Base-by-base conservation (phyloP, 2,113 vertebrate genomes). In the Tachuris rubrigastra region DNA sequence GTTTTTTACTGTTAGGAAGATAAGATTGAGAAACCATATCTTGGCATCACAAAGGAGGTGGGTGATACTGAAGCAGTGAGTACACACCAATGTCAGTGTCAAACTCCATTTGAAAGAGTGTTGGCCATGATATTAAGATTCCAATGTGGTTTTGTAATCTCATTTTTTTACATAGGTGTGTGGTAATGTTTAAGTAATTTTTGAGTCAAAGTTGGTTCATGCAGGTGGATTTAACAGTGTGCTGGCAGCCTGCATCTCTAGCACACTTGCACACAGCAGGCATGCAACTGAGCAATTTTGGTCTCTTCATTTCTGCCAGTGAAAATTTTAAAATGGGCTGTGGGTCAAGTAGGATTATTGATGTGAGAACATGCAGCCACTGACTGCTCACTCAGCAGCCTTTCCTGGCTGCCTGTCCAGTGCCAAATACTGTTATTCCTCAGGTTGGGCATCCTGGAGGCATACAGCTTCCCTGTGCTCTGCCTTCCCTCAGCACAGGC, bases 341-440 rank as follows among this genome's bases (percentile, higher is more conserved):
- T 56, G 76, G 56, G 60, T 95, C 72, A 71, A 50, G 68, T n/a
- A 56, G 83, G 75, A 56, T 96, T 95, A 84, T 63, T 90, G 75
- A 24, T 66, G 58, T 67, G 85, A 74, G 67, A 95, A 44, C 67
- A 92, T 35, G 74, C 37, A 8, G 37, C 49, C 3, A 14, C 59
- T 90, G 80, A 73, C 76, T 94, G 93, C 68, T 94, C 35, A 0
- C 22, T 90, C 56, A 59, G 33, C 71, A 84, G 63, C 63, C 28
- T 42, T 59, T 68, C 24, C 76, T 74, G 87, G 46, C 79, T 93
- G 65, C 82, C n/a, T n/a, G 2, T 33, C 46, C 68, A 11, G 42
- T 39, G 33, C 76, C 78, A 22, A 50, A 49, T 9, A 3, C 24
- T 35, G 28, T 42, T 62, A 5, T 4, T 93, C 15, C 42, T 87